Conservation (phyloP, 64 coral and sea anemone genomes). For the Anthopleura sola region DNA sequence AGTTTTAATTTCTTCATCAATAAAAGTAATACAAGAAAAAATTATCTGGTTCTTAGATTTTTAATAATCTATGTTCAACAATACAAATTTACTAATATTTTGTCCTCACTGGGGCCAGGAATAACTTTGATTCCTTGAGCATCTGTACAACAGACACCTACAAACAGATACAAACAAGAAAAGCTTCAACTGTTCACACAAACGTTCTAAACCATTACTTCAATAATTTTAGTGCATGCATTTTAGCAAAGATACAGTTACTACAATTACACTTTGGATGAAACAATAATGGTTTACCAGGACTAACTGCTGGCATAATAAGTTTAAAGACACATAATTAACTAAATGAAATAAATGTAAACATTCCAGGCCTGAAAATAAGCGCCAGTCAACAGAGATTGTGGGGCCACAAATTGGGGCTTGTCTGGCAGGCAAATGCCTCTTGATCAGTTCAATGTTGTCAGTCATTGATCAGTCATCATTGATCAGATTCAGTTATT, state of each 20-base stretch:
- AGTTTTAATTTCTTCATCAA: too few relatives aligned
- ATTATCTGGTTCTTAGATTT: background rate
- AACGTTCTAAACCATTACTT: background rate
- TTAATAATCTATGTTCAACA: constrained; percentile 18
- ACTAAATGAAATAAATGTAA: background rate
- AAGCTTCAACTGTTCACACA: background rate
- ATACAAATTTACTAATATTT: constrained; percentile 3
- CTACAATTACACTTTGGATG: background rate
- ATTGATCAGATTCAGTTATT: too few relatives aligned
- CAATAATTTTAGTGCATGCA: background rate
- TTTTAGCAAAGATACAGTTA: background rate
- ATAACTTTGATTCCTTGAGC: background rate
- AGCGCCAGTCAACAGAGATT: too few relatives aligned
- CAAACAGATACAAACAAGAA: background rate
- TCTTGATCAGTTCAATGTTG: too few relatives aligned
- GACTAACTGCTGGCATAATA: background rate
- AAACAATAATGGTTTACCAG: background rate
- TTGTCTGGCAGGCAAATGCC: too few relatives aligned
- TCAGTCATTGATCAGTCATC: too few relatives aligned
- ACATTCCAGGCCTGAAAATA: background rate
- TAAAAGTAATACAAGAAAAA: too few relatives aligned
- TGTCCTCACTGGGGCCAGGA: background rate
- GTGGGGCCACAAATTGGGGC: too few relatives aligned
- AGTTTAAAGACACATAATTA: background rate
- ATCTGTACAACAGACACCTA: background rate